phyloP scores from a whole-genome alignment of 2,113 vertebrate genomes.

The Ploceus nigricollis region DNA sequence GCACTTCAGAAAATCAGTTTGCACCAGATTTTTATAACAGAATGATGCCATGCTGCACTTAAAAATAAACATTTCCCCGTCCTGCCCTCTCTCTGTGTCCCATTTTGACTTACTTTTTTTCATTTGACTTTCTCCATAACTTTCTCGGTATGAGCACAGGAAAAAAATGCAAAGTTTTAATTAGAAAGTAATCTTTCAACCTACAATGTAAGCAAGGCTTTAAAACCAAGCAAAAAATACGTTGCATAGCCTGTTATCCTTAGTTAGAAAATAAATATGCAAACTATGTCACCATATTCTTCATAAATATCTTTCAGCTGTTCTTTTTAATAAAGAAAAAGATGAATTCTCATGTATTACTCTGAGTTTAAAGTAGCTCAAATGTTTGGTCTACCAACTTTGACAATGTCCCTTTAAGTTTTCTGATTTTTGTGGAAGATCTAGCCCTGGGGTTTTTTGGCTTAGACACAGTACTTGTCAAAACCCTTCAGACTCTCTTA shows the following conservation, averaged over 20 bases:
- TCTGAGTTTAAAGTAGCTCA: conserved; percentile 15
- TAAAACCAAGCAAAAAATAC: background rate
- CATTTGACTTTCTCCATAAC: background rate
- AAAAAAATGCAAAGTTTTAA: background rate
- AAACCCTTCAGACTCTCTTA: conserved; percentile 46
- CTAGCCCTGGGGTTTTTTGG: conserved; percentile 41
- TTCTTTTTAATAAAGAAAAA: conserved; percentile 16
- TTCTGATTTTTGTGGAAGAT: conserved; percentile 9
- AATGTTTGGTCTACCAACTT: conserved; percentile 41
- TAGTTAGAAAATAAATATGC: conserved; percentile 3
- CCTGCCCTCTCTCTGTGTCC: background rate
- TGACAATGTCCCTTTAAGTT: conserved; percentile 52
- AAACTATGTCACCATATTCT: background rate
- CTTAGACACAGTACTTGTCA: conserved; percentile 55
- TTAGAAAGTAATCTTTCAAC: conserved; percentile 38
- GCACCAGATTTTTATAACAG: conserved; percentile 51
- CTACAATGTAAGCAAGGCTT: background rate
- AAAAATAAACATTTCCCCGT: conserved; percentile 46
- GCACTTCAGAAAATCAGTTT: conserved; percentile 33
- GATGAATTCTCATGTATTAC: background rate
- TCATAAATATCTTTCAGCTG: conserved; percentile 26
- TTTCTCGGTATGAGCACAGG: background rate
- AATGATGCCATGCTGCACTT: conserved; percentile 51
- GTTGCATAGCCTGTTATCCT: background rate
- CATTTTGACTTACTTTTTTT: conserved; percentile 33